Conservation (phyloP, 2,888 invertebrate species). For the Choreutis nemorana region DNA sequence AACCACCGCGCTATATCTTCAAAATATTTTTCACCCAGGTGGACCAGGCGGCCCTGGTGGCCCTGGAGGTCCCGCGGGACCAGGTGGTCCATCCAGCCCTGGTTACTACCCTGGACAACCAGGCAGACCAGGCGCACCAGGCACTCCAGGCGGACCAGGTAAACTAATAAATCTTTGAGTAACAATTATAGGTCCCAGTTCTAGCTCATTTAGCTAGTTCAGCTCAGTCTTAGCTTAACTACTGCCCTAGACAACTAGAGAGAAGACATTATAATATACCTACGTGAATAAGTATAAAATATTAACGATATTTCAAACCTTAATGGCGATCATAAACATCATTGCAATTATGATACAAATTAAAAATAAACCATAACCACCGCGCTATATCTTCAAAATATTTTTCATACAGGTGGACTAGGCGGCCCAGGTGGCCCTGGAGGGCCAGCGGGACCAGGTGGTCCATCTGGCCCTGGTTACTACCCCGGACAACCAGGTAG, state of each 20-base stretch:
- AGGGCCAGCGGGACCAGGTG: constrained; percentile 12
- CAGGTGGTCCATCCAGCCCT: constrained; percentile 7
- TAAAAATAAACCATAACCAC: constrained; percentile 3
- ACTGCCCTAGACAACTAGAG: no score
- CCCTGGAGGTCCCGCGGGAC: constrained; percentile 7
- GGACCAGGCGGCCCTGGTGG: constrained; percentile 22
- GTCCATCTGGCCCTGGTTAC: constrained; percentile 10
- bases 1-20: no score
- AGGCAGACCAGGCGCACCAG: constrained; percentile 16
- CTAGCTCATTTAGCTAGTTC: no score
- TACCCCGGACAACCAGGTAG: not conserved
- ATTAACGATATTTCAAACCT: not conserved
- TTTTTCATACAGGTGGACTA: constrained; percentile 4
- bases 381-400: constrained; percentile 5
- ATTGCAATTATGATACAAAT: not conserved
- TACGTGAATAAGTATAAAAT: not conserved
- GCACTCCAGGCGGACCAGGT: constrained; percentile 16
- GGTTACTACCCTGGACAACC: constrained; percentile 10
- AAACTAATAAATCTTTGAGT: constrained; percentile 11
- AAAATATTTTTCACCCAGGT: constrained; percentile 14
- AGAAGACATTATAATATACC: no score
- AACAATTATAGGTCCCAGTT: no score
- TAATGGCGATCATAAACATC: constrained; percentile 1
- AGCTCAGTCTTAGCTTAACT: no score
- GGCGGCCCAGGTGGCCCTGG: constrained; percentile 21